phyloP scores from a whole-genome alignment of 2,888 invertebrate genomes.

The Cerceris rybyensis region DNA sequence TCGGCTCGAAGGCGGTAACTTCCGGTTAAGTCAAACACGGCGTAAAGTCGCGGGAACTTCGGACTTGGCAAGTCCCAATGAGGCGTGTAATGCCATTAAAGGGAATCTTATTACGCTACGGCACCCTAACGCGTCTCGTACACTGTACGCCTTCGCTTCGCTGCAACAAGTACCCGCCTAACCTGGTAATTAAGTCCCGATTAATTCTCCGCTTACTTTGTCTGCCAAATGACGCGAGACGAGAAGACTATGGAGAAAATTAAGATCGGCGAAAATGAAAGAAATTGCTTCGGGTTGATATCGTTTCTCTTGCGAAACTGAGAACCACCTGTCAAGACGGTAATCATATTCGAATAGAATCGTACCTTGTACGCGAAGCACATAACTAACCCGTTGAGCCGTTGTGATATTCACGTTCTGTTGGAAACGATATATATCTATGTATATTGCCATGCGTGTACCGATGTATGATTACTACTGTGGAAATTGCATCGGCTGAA shows the following conservation, averaged over 20 bases:
- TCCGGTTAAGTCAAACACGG: conserved; percentile 80
- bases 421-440: conserved; percentile 4
- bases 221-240: conserved; percentile 68
- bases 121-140: conserved; percentile 72
- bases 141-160: conserved; percentile 63
- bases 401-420: conserved; percentile 20
- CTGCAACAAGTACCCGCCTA: conserved; percentile 76
- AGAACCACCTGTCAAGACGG: conserved; percentile 27
- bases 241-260: conserved; percentile 46
- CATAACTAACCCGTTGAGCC: conserved; percentile 23
- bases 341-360: conserved; percentile 37
- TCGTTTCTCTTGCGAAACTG: not conserved
- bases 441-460: not conserved
- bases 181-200: conserved; percentile 78
- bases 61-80: conserved; percentile 81
- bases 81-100: conserved; percentile 82
- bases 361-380: conserved; percentile 22
- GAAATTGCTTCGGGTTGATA: not conserved
- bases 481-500: conserved; percentile 21
- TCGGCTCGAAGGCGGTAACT: conserved; percentile 68
- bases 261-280: conserved; percentile 40
- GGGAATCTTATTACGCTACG: conserved; percentile 80
- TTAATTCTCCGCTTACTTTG: conserved; percentile 76
- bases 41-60: conserved; percentile 77
- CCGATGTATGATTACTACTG: conserved; percentile 14